Evolutionary conservation across 2,888 invertebrate species (phyloP), one percentile per base, ranked within the genome.

Genomic region (Mesorhabditis sp.): DNA sequence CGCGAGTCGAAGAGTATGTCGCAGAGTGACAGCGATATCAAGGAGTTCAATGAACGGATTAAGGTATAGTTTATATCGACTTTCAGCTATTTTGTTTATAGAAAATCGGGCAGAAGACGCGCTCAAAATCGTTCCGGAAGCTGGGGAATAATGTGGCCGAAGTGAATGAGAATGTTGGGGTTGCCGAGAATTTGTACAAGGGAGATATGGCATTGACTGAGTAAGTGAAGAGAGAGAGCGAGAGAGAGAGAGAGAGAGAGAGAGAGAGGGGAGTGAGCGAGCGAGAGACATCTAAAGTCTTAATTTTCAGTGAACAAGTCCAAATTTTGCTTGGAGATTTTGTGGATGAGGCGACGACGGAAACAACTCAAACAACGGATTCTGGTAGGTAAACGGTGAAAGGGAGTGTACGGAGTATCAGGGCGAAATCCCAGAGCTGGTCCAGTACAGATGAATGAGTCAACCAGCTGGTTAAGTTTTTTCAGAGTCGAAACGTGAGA

Each of bases 151-250:
- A n/a, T 50, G 58, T 50, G 58, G 58, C 58, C n/a, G 58, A 50
- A n/a, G 58, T 50, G 58, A 77, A 77, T 50, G 67, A 68, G 43
- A 71, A 71, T 15, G 74, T 76, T 45, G 77, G 75, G 15, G 65
- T 77, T 61, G 75, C 74, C 62, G 73, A 74, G 62, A 63, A 73
- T 15, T 63, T 79, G 4, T 80, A 80, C 69, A 78, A 80, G 64
- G 79, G 76, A 62, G 80, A 80, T 62, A 79, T 80, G 68, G 72
- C 76, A 0, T 65, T 80, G 42, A 76, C 78, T 6, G 71, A 71
- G 76, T 77, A n/a, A 50, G 58, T 13, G n/a, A 50, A 50, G 58
- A 10, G n/a, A 50, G n/a, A 50, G 28, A 28, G 28, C 1, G 28
- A 28, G 28, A 28, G 28, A 28, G 28, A 28, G 28, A 28, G 28